phyloP scores from a whole-genome alignment of 2,797 vertebrate species.

The Megalops cyprinoides region DNA sequence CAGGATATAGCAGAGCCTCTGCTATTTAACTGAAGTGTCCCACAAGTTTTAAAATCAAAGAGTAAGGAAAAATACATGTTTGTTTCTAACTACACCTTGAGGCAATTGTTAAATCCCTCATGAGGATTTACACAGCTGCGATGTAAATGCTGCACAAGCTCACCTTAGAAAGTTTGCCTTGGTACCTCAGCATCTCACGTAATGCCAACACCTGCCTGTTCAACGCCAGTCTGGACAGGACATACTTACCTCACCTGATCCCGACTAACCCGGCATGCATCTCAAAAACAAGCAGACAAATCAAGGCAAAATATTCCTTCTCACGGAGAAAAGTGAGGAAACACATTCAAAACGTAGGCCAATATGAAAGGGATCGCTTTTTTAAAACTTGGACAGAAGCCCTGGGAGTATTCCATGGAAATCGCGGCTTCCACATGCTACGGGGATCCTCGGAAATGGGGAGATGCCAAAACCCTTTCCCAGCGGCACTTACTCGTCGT shows the following conservation, averaged over 20 bases:
- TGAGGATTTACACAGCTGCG: background rate
- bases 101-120: background rate
- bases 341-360: background rate
- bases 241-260: slow-evolving; percentile 32
- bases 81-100: no score
- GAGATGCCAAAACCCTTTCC: background rate
- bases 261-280: background rate
- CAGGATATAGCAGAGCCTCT: no score
- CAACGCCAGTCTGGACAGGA: background rate
- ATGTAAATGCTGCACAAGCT: background rate
- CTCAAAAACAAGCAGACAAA: slow-evolving; percentile 4
- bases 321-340: slow-evolving; percentile 11
- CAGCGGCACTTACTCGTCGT: slow-evolving; percentile 94
- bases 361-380: slow-evolving; percentile 1
- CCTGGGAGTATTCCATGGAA: slow-evolving; percentile 3
- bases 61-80: no score
- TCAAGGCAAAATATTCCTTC: slow-evolving; percentile 22
- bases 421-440: slow-evolving; percentile 2
- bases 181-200: background rate
- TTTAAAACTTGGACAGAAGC: background rate
- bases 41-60: no score
- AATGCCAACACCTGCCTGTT: background rate
- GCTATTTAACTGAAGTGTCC: no score
- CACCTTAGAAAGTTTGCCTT: background rate
- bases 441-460: background rate